Evolutionary conservation across 2,888 invertebrate species (phyloP).

Genomic region (Ypsolopha sequella): DNA sequence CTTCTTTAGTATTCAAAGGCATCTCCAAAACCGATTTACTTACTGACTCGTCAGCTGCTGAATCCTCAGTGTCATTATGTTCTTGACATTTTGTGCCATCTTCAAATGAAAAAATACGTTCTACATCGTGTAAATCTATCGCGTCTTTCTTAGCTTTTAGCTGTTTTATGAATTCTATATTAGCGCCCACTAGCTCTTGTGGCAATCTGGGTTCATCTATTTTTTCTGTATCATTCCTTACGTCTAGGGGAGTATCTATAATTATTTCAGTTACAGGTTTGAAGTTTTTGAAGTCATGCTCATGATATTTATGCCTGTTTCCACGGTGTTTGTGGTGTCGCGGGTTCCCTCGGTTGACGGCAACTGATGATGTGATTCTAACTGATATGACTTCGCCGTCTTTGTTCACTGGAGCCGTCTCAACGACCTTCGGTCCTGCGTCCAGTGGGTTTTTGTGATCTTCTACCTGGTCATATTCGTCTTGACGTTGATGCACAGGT

Average conservation of each 20-base stretch:
- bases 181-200: slow-evolving; percentile 52
- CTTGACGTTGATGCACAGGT: slow-evolving; percentile 19
- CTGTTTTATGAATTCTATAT: slow-evolving; percentile 62
- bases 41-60: slow-evolving; percentile 36
- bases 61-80: slow-evolving; percentile 27
- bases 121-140: slow-evolving; percentile 30
- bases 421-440: background rate
- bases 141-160: slow-evolving; percentile 50
- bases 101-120: slow-evolving; percentile 52
- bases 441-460: background rate
- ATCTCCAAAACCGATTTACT: slow-evolving; percentile 25
- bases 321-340: background rate
- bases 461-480: background rate
- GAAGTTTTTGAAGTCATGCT: background rate
- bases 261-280: background rate
- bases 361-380: slow-evolving; percentile 72
- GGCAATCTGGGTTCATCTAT: slow-evolving; percentile 27
- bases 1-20: slow-evolving; percentile 17
- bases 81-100: slow-evolving; percentile 59
- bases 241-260: background rate
- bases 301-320: background rate
- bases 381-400: slow-evolving; percentile 64
- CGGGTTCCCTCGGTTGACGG: slow-evolving; percentile 58
- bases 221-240: slow-evolving; percentile 6
- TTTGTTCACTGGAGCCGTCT: slow-evolving; percentile 14